Evolutionary conservation across 2,113 vertebrate species (phyloP).

Genomic region (Helogale parvula): DNA sequence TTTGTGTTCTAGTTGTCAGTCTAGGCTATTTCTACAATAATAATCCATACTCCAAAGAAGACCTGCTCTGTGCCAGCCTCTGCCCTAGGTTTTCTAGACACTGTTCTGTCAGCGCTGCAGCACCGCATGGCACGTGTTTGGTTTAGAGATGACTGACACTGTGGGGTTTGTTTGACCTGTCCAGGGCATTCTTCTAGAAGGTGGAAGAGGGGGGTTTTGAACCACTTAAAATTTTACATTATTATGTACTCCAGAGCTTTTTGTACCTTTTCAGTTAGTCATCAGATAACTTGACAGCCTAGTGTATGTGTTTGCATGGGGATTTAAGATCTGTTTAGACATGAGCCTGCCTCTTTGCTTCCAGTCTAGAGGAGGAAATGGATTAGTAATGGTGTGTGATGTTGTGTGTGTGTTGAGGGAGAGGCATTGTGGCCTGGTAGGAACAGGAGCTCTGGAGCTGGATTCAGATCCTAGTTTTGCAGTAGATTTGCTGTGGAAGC

Average conservation of each 20-base stretch:
- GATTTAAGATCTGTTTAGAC: not conserved
- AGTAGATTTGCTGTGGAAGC: not conserved
- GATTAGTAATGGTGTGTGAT: not conserved
- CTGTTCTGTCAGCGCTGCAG: not conserved
- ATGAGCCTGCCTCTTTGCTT: not conserved
- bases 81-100: not conserved
- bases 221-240: not conserved
- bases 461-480: not conserved
- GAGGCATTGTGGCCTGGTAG: not conserved
- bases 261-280: not conserved
- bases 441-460: not conserved
- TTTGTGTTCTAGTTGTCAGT: not conserved
- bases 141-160: not conserved
- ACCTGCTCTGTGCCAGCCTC: not conserved
- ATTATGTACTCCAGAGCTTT: not conserved
- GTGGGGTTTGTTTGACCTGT: not conserved
- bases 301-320: not conserved
- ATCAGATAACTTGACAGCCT: not conserved
- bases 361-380: not conserved
- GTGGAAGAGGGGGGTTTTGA: not conserved
- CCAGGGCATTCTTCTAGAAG: not conserved
- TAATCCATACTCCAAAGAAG: not conserved
- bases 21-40: not conserved
- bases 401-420: not conserved
- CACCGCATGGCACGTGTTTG: not conserved